These are phyloP conservation scores for Cephonodes hylas DNA, from an alignment of 2,888 invertebrate genomes.

Conservation along the genomic window DNA sequence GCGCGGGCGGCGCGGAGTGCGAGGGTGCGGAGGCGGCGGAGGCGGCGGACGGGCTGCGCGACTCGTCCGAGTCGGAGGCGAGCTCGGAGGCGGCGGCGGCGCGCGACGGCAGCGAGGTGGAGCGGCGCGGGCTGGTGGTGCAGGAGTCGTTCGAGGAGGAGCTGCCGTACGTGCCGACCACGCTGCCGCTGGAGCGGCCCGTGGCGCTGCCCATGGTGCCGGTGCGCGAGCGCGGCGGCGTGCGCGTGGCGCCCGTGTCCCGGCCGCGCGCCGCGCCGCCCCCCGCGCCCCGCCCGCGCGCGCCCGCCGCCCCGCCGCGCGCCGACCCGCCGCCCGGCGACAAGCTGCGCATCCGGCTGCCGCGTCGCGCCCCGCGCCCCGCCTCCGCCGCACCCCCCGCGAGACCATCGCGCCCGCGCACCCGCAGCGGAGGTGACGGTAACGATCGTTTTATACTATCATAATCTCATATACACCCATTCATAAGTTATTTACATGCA, in stretches of 20 bases:
- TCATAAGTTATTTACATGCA: no score
- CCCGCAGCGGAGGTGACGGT: slow-evolving; percentile 59
- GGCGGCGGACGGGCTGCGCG: slow-evolving; percentile 26
- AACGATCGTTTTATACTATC: slow-evolving; percentile 19
- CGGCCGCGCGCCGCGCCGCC: slow-evolving; percentile 85
- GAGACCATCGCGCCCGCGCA: slow-evolving; percentile 31
- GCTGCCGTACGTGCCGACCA: slow-evolving; percentile 94
- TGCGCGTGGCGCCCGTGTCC: slow-evolving; percentile 62
- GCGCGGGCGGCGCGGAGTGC: slow-evolving; percentile 19
- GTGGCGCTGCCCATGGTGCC: slow-evolving; percentile 91
- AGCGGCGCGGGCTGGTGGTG: slow-evolving; percentile 85
- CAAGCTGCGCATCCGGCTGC: slow-evolving; percentile 60
- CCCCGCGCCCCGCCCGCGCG: slow-evolving; percentile 83
- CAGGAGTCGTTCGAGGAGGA: slow-evolving; percentile 93
- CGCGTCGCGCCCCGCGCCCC: slow-evolving; percentile 59
- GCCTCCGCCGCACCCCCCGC: slow-evolving; percentile 26
- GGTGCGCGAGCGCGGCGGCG: slow-evolving; percentile 75
- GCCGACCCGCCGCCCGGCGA: slow-evolving; percentile 49
- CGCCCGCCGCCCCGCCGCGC: slow-evolving; percentile 30
- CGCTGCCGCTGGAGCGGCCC: slow-evolving; percentile 91
- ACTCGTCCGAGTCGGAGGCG: slow-evolving; percentile 34
- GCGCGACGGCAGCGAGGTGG: slow-evolving; percentile 80
- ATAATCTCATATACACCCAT: no score
- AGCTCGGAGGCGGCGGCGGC: slow-evolving; percentile 29
- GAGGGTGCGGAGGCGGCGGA: slow-evolving; percentile 18